Evolutionary conservation across 2,797 vertebrate genomes (phyloP).

Genomic region (Nothura maculosa): DNA sequence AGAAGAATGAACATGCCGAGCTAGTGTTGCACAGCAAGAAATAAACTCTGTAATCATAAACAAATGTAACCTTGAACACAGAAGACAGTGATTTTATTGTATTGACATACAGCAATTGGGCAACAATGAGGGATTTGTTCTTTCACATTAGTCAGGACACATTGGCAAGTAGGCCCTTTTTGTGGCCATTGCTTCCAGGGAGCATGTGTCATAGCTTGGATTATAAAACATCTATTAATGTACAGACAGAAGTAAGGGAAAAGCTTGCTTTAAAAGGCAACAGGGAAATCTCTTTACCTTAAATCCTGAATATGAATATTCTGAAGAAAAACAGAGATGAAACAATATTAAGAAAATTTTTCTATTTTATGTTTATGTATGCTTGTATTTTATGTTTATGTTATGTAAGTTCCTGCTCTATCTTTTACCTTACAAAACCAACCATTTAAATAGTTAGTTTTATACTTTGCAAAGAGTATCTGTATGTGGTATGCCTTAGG

Average conservation of each 20-base stretch:
- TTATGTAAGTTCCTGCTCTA: not conserved
- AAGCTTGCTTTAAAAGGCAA: not conserved
- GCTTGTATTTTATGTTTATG: too few relatives aligned
- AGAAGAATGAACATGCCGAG: not conserved
- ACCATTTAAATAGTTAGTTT: not conserved
- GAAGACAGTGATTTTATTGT: conserved; percentile 75
- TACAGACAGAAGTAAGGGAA: not conserved
- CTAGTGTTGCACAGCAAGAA: conserved; percentile 37
- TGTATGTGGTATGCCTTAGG: not conserved
- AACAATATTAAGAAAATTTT: not conserved
- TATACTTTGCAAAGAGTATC: not conserved
- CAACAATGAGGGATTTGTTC: conserved; percentile 67
- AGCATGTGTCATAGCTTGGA: not conserved
- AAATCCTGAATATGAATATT: not conserved
- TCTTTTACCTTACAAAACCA: too few relatives aligned
- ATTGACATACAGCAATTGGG: not conserved
- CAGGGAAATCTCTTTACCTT: not conserved
- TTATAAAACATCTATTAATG: not conserved
- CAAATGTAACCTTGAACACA: conserved; percentile 56
- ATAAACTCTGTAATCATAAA: conserved; percentile 62
- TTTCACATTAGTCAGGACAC: not conserved
- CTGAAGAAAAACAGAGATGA: not conserved
- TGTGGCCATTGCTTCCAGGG: not conserved
- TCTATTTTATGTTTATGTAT: not conserved
- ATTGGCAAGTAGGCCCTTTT: not conserved